Conservation (phyloP, 2,797 vertebrate genomes). For the Scomberomorus guttatus region DNA sequence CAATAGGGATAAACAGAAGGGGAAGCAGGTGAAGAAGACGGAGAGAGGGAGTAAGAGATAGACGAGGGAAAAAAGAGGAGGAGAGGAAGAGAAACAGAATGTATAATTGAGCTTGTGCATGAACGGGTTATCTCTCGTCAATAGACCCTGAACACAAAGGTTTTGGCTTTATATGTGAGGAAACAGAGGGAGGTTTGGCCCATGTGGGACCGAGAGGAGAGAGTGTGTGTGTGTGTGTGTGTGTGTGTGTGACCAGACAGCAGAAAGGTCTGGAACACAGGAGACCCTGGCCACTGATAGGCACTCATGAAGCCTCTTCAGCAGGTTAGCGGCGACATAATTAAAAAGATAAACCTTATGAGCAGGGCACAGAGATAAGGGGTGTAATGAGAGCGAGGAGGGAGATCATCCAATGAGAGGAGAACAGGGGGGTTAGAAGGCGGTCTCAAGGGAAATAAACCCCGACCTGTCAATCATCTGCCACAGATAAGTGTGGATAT, state of each 20-base stretch:
- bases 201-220: conserved; percentile 34
- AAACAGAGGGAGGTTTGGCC: conserved; percentile 40
- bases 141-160: conserved; percentile 69
- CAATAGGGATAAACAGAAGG: conserved; percentile 8
- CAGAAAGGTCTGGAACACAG: conserved; percentile 58
- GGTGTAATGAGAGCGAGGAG: conserved; percentile 75
- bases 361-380: conserved; percentile 78
- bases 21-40: conserved; percentile 36
- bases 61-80: not conserved
- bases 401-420: conserved; percentile 66
- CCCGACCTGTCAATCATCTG: conserved; percentile 77
- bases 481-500: conserved; percentile 70
- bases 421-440: conserved; percentile 50
- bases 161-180: conserved; percentile 48
- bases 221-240: conserved; percentile 27
- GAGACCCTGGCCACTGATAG: conserved; percentile 67
- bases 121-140: conserved; percentile 68
- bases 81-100: conserved; percentile 27
- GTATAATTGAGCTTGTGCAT: conserved; percentile 51
- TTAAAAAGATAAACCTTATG: conserved; percentile 85
- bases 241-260: conserved; percentile 52
- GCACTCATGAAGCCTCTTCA: conserved; percentile 65
- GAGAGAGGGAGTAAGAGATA: not conserved
- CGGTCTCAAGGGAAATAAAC: conserved; percentile 78
- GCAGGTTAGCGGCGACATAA: conserved; percentile 77